Evolutionary conservation across 1,140 invertebrate genomes (phyloP), one percentile per base, ranked within the genome.

Genomic region (Drosophila takahashii): DNA sequence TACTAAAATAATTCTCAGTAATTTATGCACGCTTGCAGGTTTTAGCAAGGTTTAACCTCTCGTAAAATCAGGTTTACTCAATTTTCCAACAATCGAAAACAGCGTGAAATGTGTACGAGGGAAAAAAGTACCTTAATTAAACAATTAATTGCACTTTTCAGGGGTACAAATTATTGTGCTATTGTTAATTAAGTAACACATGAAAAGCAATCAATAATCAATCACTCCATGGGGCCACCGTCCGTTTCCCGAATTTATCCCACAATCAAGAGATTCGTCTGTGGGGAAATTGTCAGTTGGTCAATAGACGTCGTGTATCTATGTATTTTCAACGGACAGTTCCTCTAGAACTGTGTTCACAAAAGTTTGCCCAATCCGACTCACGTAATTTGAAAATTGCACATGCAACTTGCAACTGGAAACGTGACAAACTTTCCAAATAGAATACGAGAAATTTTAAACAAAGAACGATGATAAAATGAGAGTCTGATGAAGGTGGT

Each of bases 361-460:
- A 16, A 50, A 64, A 42, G 37, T 29, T 53, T 32, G 18, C 18
- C 9, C 59, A 37, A 29, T 37, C 34, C 32, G 9, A 27, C 65
- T 70, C 67, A 71, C 67, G 65, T 71, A 70, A 57, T 70, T 70
- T 69, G 42, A 56, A 70, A 70, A 69, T 56, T 69, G 66, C 66
- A 70, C 66, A 56, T 70, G 65, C 64, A 69, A 37, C n/a, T 9
- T 32, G 29, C 16, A 26, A 18, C 3, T 32, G 11, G 3, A 71
- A 48, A 70, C 67, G 67, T 71, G 67, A 71, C 66, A 42, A 69
- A 67, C 39, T 54, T 41, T 66, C 32, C 41, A n/a, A 27, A 29
- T 27, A 57, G 44, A 16, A 6, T 4, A 34, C 34, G 45, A 39
- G n/a, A 48, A 70, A 70, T 13, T 11, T 9, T 6, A 29, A 57